Base-by-base conservation (phyloP, 1,140 invertebrate genomes). In the Lasioglossum albipes region DNA sequence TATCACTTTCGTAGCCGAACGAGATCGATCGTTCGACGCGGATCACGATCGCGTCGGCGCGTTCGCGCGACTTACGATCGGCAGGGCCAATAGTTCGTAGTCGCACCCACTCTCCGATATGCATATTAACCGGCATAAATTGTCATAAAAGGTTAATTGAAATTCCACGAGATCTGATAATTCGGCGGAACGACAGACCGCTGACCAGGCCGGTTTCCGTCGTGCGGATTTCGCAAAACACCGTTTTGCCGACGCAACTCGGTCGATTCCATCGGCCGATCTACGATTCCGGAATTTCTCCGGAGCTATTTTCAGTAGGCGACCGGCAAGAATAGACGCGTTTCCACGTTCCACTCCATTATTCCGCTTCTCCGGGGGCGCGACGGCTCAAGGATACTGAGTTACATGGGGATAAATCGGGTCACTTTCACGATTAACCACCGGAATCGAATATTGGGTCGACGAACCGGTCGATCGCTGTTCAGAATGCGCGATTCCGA, bases 71-170 rank as follows among this genome's bases (percentile, higher is more conserved):
- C 57, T n/a, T n/a, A n/a, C 57, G 57, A 59, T 59, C 57, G 57
- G 7, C 6, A 7, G 16, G 65, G 27, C 27, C 22, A 18, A 66
- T 36, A 36, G 61, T 3, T 12, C 45, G 18, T 12, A 12, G 27
- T 64, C 12, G 20, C 75, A 45, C 66, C 61, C 67, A 27, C 36
- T 13, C n/a, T 7, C 31, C 57, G 41, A 77, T 36, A 70, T 10
- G 66, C 75, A 16, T 70, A 70, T 77, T 76, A 76, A 59, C 73
- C 20, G 61, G 52, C 52, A 76, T 77, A 77, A 77, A 77, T 77
- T 70, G 22, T 77, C 20, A 12, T 20, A 36, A 69, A 70, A 77
- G 75, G 75, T 77, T 77, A 77, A 71, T 62, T 27, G 75, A 59
- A 70, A 77, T 77, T 70, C 75, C 66, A 20, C 42, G 75, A 62